Evolutionary conservation across 2,113 vertebrate genomes (phyloP).

Genomic region (Mandrillus leucophaeus): DNA sequence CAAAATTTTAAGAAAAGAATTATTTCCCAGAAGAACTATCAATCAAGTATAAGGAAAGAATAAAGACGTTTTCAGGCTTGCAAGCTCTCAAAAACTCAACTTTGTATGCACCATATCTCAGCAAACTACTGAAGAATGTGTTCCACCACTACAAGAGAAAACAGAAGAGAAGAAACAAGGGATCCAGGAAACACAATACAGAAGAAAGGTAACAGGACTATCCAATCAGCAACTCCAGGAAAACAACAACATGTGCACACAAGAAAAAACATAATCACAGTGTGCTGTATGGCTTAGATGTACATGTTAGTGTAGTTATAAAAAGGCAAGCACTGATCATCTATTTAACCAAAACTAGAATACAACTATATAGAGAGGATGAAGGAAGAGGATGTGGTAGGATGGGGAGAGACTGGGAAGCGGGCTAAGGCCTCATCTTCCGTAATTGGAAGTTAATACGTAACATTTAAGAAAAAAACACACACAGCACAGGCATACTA

Average conservation of each 20-base stretch:
- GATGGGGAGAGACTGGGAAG: not conserved
- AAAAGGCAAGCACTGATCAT: not conserved
- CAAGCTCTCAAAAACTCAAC: not conserved
- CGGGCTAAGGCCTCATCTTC: not conserved
- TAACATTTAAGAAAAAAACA: not conserved
- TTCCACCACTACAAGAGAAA: not conserved
- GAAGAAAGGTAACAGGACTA: not conserved
- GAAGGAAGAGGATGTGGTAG: not conserved
- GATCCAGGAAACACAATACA: not conserved
- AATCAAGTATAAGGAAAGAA: slow-evolving; percentile 46
- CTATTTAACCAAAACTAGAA: not conserved
- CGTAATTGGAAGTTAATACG: not conserved
- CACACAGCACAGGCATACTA: not conserved
- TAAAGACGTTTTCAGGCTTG: not conserved
- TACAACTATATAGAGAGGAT: not conserved
- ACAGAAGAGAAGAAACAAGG: not conserved
- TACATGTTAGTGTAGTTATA: not conserved
- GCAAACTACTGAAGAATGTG: not conserved
- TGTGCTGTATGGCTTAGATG: not conserved
- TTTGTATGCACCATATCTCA: not conserved
- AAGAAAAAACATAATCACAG: not conserved
- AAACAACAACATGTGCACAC: not conserved
- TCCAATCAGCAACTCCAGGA: not conserved
- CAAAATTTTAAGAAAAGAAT: not conserved
- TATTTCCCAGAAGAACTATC: slow-evolving; percentile 35